A percentile compares a stretch with the other conserved stretches of the same genome.
Conservation (phyloP, 2,797 vertebrate species). For the Cetoscarus ocellatus region DNA sequence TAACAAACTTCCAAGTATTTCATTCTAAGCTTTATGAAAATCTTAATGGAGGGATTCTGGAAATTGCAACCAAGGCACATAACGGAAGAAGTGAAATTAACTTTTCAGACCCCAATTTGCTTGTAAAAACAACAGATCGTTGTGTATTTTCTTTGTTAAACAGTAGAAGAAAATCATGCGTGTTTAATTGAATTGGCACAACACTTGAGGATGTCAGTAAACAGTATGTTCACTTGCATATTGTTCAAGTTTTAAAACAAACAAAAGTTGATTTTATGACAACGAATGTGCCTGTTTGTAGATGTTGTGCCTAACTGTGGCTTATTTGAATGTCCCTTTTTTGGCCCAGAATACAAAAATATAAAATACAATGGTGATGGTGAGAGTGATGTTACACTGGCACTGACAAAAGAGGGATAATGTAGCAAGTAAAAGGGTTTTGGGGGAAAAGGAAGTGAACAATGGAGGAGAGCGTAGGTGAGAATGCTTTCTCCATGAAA, state of each 20-base stretch:
- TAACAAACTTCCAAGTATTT: neutral
- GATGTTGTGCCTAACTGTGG: too few species aligned
- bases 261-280: neutral
- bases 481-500: too few species aligned
- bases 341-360: too few species aligned
- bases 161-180: constrained; percentile 10
- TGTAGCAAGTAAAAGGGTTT: too few species aligned
- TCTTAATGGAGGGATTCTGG: constrained; percentile 14
- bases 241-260: neutral
- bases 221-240: neutral
- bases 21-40: constrained; percentile 6
- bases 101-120: constrained; percentile 14
- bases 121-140: constrained; percentile 8
- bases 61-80: constrained; percentile 5
- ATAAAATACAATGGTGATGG: too few species aligned
- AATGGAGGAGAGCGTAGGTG: too few species aligned
- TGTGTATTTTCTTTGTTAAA: constrained; percentile 9
- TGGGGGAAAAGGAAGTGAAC: too few species aligned
- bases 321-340: too few species aligned
- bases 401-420: too few species aligned
- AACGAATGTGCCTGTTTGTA: too few species aligned
- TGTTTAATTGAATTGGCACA: constrained; percentile 9
- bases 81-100: constrained; percentile 13
- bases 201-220: neutral
- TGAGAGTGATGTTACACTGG: too few species aligned